Evolutionary conservation across 2,113 vertebrate genomes (phyloP), one percentile per base, ranked within the genome.

Genomic region (Crotophaga sulcirostris): DNA sequence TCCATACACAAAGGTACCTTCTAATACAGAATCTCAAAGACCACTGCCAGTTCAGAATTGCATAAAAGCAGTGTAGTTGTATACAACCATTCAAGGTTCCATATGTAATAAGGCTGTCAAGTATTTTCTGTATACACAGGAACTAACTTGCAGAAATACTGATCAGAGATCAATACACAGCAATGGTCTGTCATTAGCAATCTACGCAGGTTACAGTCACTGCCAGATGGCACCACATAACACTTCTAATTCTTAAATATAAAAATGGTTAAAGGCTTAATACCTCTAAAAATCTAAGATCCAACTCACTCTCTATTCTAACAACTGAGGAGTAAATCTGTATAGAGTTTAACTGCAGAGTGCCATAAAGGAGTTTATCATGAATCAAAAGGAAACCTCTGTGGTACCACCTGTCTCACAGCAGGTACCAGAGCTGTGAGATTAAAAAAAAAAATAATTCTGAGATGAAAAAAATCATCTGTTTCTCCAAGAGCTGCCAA

Each of bases 1-100:
- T 42, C 60, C 0, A 0, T n/a, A 55, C 16, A 13, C n/a, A 86
- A 31, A 80, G 14, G 31, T 3, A 67, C 5, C 31, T 20, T 79
- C 64, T 21, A 58, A 33, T 4, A 89, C 17, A 59, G 36, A 60
- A 73, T 6, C 9, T 38, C 63, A 74, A 45, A 33, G 8, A 70
- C 23, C 17, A 55, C 13, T 24, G 31, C 7, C 34, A 62, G 58
- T 33, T 67, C 18, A 81, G 95, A 79, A 62, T 7, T 8, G 14
- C 40, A 15, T 9, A 68, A 28, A 79, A 86, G 62, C 38, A 58
- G 2, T 42, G 28, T 12, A 80, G 33, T 21, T 78, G 10, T 17
- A 56, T 3, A 60, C 31, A 70, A 36, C 31, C n/a, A 60, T 1
- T n/a, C 45, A 90, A 82, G 82, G 16, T 17, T 78, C 28, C 24